These are phyloP conservation scores for Protosalanx chinensis DNA, from an alignment of 2,797 vertebrate species.

Conservation along the genomic window DNA sequence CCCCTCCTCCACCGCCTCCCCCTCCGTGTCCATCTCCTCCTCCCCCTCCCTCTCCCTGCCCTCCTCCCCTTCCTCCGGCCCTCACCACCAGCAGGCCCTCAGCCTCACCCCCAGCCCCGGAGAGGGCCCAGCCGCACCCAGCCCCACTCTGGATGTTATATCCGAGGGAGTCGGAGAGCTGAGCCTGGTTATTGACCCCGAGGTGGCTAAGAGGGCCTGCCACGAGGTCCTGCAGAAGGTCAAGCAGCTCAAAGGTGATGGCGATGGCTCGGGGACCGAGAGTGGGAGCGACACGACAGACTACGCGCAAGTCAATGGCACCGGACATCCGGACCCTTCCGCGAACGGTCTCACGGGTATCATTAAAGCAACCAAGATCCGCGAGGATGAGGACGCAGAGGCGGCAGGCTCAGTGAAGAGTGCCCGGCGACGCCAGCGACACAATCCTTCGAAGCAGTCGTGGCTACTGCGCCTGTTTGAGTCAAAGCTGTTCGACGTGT, in stretches of 20 bases:
- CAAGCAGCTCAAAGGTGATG: constrained; percentile 68
- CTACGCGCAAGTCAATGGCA: background rate
- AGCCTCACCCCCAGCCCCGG: constrained; percentile 48
- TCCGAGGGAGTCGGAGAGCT: constrained; percentile 81
- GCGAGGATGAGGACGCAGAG: constrained; percentile 57
- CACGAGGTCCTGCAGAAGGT: constrained; percentile 91
- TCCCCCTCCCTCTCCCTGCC: constrained; percentile 60
- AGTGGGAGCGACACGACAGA: background rate
- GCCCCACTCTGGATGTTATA: constrained; percentile 80
- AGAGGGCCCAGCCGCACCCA: constrained; percentile 56
- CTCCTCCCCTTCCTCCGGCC: constrained; percentile 51
- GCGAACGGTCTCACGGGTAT: background rate
- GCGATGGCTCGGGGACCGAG: background rate
- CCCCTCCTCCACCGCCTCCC: constrained; percentile 54
- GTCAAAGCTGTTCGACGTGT: constrained; percentile 95
- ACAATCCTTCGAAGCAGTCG: constrained; percentile 90
- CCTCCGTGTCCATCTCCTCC: constrained; percentile 69
- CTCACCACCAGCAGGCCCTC: constrained; percentile 23
- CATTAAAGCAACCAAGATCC: constrained; percentile 52
- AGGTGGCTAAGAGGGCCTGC: constrained; percentile 88
- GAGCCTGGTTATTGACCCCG: constrained; percentile 82
- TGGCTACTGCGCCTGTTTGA: constrained; percentile 95
- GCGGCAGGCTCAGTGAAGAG: constrained; percentile 66
- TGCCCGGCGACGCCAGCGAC: constrained; percentile 77
- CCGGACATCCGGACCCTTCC: background rate